Evolutionary conservation across 2,797 vertebrate genomes (phyloP), one percentile per base, ranked within the genome.

Genomic region (Enteromius argenteus): DNA sequence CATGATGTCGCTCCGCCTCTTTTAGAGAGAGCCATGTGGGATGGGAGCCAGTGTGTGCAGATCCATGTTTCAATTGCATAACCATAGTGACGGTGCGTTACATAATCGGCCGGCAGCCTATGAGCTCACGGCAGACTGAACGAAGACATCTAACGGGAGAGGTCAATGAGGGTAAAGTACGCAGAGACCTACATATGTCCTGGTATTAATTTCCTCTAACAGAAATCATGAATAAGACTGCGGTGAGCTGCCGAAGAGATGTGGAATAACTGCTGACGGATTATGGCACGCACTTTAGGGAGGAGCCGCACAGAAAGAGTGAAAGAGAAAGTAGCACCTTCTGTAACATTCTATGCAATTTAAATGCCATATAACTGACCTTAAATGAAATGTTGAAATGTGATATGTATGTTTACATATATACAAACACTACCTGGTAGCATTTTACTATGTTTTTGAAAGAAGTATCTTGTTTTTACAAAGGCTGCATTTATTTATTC

Each of bases 11-110:
- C 8, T 2, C 71, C 79, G 35, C 56, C 81, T 71, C 75, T 74
- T 87, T 84, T 78, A 87, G 78, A 81, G 7, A 37, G 72, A 83
- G 49, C 60, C 30, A 60, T 56, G 77, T 39, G 27, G 64, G 66
- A 6, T 49, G 35, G 23, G 79, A n/a, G 15, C 39, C 30, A 35
- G 75, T 72, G 69, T 80, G 84, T 83, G 69, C 75, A 32, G 21
- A 84, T 78, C 79, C 86, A 90, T 75, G 78, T 81, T 80, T 90
- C 37, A 1, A 72, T 90, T 90, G 80, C 68, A 87, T 87, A 90
- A 88, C 84, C 56, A 85, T 23, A 69, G 86, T 75, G 87, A 88
- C 37, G 9, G 39, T 14, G 15, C 1, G 23, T 88, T 90, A 90
- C 69, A 88, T 88, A 88, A 90, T 51, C 2, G 0, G 3, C 30